Base-by-base conservation (phyloP, 2,113 vertebrate genomes). In the Vidua macroura region DNA sequence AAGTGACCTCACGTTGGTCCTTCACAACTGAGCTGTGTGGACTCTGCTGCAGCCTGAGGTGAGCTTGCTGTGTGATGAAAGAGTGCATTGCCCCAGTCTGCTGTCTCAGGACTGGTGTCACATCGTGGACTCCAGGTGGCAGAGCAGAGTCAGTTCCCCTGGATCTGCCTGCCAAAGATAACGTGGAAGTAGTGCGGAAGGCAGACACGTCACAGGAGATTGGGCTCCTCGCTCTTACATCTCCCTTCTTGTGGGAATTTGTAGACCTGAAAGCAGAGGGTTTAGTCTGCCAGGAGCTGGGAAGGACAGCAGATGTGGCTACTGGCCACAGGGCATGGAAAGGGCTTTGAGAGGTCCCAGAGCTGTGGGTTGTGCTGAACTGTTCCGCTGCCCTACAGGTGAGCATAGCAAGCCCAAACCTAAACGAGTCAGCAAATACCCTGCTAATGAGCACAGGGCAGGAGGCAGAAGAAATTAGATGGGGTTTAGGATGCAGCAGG, bases 201-300 rank as follows among this genome's bases (percentile, higher is more conserved):
- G 41, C 58, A 80, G 62, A 31, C 2, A 1, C 0, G 2, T 18
- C 73, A 20, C 59, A n/a, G 68, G 68, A 53, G 25, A 43, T 1
- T 15, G 11, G 23, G 22, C 14, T 80, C 31, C 74, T 88, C 0
- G 0, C 16, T 63, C 39, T n/a, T 15, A 1, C 11, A 20, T 31
- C 55, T 66, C 46, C 41, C 12, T 23, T 64, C 31, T 22, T 0
- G 5, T 33, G 53, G 41, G 41, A 69, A 64, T 43, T 14, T 21
- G 39, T 23, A 68, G 58, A 37, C 9, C 44, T 63, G 25, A 49
- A 43, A 58, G 52, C 52, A 74, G 74, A 72, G 37, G 18, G 9
- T 8, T 24, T 17, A 33, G 35, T 14, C 49, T 41, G 51, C 33
- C 3, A 11, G 9, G 13, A 58, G 43, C 33, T 64, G 53, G 86